Percentiles rank a stretch among this genome's conserved stretches.
These are phyloP conservation scores for Drosophila cyrtoloma DNA, from an alignment of 2,888 invertebrate genomes.

Conservation along the genomic window DNA sequence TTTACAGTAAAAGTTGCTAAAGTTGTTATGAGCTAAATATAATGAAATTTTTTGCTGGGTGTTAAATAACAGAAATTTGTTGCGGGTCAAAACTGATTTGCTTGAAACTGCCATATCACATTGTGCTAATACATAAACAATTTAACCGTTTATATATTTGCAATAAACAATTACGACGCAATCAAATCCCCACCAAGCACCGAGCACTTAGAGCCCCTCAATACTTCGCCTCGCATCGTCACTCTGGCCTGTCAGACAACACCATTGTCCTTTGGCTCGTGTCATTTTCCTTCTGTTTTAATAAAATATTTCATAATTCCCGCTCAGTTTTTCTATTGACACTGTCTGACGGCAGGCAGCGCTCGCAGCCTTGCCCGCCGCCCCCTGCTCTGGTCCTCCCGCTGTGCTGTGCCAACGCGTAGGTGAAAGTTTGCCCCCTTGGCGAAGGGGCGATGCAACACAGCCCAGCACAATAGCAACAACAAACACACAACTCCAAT, in stretches of 20 bases:
- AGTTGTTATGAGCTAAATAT: not conserved
- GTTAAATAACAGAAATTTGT: not conserved
- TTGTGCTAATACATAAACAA: constrained; percentile 3
- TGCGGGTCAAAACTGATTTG: not conserved
- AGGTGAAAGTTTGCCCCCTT: constrained; percentile 67
- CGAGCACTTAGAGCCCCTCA: constrained; percentile 3
- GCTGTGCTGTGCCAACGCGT: constrained; percentile 73
- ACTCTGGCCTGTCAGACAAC: constrained; percentile 5
- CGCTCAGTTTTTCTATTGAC: constrained; percentile 77
- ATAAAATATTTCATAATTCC: constrained; percentile 80
- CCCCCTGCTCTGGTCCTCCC: constrained; percentile 48
- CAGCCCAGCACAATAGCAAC: constrained; percentile 19
- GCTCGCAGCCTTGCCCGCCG: constrained; percentile 16
- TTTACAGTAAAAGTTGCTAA: rapidly evolving
- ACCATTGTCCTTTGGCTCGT: constrained; percentile 19
- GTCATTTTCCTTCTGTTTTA: constrained; percentile 71
- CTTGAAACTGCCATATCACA: no score
- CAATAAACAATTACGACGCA: constrained; percentile 19
- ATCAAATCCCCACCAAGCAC: not conserved
- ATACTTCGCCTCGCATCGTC: not conserved
- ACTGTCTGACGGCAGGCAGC: constrained; percentile 74
- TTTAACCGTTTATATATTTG: not conserved
- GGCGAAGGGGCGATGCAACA: constrained; percentile 32
- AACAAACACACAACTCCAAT: constrained; percentile 1
- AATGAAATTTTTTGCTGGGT: not conserved